Evolutionary conservation across 1,140 invertebrate species (phyloP), one percentile per base, ranked within the genome.

Genomic region (Microplitis demolitor): DNA sequence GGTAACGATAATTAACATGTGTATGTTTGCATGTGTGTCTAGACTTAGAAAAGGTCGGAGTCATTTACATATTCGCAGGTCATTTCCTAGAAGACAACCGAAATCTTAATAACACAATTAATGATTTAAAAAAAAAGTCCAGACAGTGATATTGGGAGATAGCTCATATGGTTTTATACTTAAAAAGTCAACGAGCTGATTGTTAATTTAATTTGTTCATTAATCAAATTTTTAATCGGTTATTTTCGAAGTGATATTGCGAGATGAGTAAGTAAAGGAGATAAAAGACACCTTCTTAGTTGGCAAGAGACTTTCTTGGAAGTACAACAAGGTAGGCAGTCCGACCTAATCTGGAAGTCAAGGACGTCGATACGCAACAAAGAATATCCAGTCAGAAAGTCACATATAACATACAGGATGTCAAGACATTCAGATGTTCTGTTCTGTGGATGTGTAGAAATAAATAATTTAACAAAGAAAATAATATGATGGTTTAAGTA

Each of bases 271-370:
- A 37, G 24, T 16, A 39, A 51, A 39, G 11, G 39, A 45, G 39
- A 9, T 6, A 45, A 11, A 39, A 68, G 35, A 60, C n/a, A 58
- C 39, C 6, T 35, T 53, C 34, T 64, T 33, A 24, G 14, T 67
- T 39, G 34, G 13, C 37, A 53, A 56, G 35, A 67, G 24, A 66
- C n/a, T 62, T 72, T 72, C 71, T 72, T 67, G 71, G 71, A 72
- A 72, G 54, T 9, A 54, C 63, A 67, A 66, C 64, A 67, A 72
- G 71, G 54, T 56, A 66, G 64, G 3, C 56, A 45, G 39, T 61
- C 45, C 54, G 39, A 72, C 71, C 71, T 72, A 72, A 72, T 72
- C 71, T 72, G 71, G 71, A 72, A 72, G 71, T 72, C 71, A 72
- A 72, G 71, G 71, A 72, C 71, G 64, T 56, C 56, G 54, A 67